Base-by-base conservation (phyloP, 2,797 vertebrate species). In the Menidia menidia region DNA sequence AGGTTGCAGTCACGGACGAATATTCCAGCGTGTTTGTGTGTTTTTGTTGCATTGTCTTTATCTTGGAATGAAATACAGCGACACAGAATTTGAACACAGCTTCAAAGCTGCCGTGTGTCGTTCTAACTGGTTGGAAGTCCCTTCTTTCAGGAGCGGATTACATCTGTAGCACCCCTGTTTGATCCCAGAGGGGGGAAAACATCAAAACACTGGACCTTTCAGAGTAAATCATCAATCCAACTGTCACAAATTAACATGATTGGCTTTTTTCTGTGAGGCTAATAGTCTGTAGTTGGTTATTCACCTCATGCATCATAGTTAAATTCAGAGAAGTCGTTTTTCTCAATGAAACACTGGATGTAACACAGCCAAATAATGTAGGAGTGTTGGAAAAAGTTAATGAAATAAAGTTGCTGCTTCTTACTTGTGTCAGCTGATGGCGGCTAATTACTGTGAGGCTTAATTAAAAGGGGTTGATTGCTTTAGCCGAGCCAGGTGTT, bases 381-480 rank as follows among this genome's bases (percentile, higher is more conserved):
- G 52, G 7, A 44, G 39, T 55, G 44, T 73, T 69, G n/a, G 25
- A 45, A 15, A 44, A 64, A 52, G 25, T 51, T 47, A 56, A 56
- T 10, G 43, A 48, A 71, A 18, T 51, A 13, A 65, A 71, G 58
- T 61, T 33, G 39, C 42, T 35, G 4, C 32, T 65, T 68, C 62
- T 78, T 4, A 16, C 68, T 77, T 56, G 41, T 55, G 51, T 70
- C 42, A 11, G 14, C 16, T 55, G 67, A 73, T 75, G 16, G 35
- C 62, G 54, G 80, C 64, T 71, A 74, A 82, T 81, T 64, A 60
- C n/a, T 60, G 47, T 10, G 3, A 71, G 44, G 41, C 12, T 48
- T 55, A 10, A 68, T 85, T 66, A 78, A 8, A 19, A 10, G 25
- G n/a, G 51, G 43, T 54, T 69, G 53, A 74, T 69, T 78, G 45